These are phyloP conservation scores for Ficedula albicollis DNA, from an alignment of 2,797 vertebrate species.

Conservation along the genomic window DNA sequence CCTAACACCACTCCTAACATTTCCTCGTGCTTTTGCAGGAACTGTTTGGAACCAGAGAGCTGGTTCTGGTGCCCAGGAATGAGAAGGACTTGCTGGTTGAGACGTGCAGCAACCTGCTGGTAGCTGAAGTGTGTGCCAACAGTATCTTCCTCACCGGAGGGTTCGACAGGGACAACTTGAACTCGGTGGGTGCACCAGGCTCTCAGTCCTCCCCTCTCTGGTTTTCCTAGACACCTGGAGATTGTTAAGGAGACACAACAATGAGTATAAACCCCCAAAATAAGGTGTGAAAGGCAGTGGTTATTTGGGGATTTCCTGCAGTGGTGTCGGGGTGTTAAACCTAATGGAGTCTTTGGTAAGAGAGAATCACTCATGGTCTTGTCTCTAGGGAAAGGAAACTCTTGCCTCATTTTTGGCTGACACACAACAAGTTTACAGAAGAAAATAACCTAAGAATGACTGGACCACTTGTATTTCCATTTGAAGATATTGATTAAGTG, in stretches of 20 bases:
- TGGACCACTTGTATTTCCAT: neutral
- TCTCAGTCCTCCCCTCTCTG: neutral
- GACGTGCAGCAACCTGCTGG: accelerated
- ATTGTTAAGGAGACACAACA: neutral
- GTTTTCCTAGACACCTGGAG: neutral
- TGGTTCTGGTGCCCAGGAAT: neutral
- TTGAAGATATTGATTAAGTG: neutral
- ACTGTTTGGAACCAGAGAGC: neutral
- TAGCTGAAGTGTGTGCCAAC: accelerated
- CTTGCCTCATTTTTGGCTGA: neutral
- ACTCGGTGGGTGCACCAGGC: neutral
- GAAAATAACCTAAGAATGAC: neutral
- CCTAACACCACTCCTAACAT: neutral
- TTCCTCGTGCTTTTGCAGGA: neutral
- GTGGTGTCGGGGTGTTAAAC: neutral
- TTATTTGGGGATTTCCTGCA: neutral
- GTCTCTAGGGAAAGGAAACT: neutral
- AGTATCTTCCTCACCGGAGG: neutral
- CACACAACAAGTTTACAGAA: neutral
- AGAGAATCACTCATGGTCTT: neutral
- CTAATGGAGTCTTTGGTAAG: neutral
- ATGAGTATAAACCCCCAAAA: neutral
- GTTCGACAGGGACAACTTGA: neutral
- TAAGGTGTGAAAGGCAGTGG: neutral
- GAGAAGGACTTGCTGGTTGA: accelerated